A percentile compares a stretch with the other conserved stretches of the same genome.
These are phyloP conservation scores for Falco punctatus DNA, from an alignment of 2,113 vertebrate genomes.

Conservation along the genomic window DNA sequence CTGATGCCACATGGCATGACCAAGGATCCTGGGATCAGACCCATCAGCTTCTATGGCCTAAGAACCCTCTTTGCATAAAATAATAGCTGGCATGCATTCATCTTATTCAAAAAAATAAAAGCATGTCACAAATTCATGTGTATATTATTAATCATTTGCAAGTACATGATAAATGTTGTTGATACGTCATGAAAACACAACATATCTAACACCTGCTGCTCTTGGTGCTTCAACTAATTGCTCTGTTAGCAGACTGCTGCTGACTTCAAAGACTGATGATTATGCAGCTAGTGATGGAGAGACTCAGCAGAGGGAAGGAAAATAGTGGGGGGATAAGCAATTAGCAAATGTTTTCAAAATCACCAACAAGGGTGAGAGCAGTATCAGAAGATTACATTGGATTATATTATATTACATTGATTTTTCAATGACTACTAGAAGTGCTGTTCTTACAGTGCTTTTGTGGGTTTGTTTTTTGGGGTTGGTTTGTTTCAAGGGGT, in stretches of 20 bases:
- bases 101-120: neutral
- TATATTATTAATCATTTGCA: neutral
- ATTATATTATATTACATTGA: neutral
- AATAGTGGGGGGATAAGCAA: neutral
- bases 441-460: neutral
- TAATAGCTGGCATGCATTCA: neutral
- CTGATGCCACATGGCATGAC: neutral
- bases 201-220: neutral
- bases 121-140: neutral
- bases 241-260: neutral
- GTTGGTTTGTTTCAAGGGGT: accelerated
- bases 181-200: neutral
- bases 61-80: neutral
- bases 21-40: neutral
- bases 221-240: slow-evolving; percentile 17
- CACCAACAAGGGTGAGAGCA: neutral
- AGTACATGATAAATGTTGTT: neutral
- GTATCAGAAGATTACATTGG: neutral
- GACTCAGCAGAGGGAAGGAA: neutral
- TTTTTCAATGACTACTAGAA: neutral
- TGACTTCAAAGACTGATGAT: slow-evolving; percentile 14
- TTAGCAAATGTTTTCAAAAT: slow-evolving; percentile 2
- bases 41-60: neutral
- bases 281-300: neutral
- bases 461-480: neutral